These are phyloP conservation scores for Syngnathus scovelli DNA, from an alignment of 2,113 vertebrate species.

Conservation along the genomic window DNA sequence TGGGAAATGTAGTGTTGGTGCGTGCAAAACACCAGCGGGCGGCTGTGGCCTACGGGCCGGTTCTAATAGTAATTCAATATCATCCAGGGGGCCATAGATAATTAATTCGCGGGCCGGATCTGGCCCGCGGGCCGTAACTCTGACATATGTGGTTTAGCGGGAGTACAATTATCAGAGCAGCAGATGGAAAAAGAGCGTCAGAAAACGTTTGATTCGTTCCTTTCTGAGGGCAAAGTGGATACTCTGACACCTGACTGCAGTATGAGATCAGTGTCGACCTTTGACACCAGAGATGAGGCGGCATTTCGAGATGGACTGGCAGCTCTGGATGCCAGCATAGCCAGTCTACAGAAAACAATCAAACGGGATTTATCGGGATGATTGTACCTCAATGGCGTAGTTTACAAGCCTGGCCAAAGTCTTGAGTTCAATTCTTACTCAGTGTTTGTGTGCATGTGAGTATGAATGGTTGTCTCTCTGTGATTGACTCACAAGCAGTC, in stretches of 20 bases:
- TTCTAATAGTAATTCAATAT: no score
- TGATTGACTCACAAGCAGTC: no score
- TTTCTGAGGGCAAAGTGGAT: conserved; percentile 62
- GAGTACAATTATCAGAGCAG: conserved; percentile 6
- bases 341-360: conserved; percentile 81
- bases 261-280: conserved; percentile 76
- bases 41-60: no score
- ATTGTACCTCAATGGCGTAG: conserved; percentile 16
- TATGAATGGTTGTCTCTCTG: no score
- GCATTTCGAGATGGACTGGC: conserved; percentile 84
- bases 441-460: no score
- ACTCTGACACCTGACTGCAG: conserved; percentile 77
- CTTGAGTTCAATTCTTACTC: no score
- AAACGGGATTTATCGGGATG: conserved; percentile 69
- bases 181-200: conserved; percentile 8
- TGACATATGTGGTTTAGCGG: background rate
- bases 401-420: background rate
- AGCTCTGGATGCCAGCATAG: conserved; percentile 88
- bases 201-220: conserved; percentile 38
- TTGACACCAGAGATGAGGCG: conserved; percentile 83
- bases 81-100: no score
- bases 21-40: no score
- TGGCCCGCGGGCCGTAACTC: no score
- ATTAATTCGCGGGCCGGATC: no score
- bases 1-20: no score